Evolutionary conservation across 2,888 invertebrate species (phyloP).

Genomic region (Hypomecis atomaria): DNA sequence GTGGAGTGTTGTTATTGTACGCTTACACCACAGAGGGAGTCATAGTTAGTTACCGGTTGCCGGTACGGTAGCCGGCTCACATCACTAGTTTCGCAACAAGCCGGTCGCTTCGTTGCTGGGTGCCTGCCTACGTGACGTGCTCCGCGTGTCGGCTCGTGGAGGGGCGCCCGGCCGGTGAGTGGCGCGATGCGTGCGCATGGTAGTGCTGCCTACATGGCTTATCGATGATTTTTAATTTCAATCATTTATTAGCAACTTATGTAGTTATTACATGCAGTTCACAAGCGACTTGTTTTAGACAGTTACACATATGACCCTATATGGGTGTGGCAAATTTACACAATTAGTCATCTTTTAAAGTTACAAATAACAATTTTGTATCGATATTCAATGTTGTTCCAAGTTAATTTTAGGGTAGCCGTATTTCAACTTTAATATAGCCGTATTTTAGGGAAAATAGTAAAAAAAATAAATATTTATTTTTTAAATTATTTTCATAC

Average conservation of each 20-base stretch:
- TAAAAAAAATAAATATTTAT: too few species aligned
- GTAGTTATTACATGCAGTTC: too few species aligned
- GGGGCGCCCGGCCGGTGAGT: conserved; percentile 68
- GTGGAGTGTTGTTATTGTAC: conserved; percentile 23
- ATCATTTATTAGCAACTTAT: too few species aligned
- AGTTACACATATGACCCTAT: too few species aligned
- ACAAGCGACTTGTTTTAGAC: too few species aligned
- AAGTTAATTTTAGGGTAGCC: too few species aligned
- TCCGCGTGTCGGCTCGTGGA: conserved; percentile 69
- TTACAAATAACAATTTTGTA: too few species aligned
- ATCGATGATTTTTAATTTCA: conserved; percentile 7
- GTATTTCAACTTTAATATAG: too few species aligned
- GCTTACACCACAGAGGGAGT: conserved; percentile 5
- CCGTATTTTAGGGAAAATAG: too few species aligned
- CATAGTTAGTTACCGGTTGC: conserved; percentile 7
- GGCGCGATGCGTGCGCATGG: conserved; percentile 69
- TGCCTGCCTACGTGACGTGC: conserved; percentile 83
- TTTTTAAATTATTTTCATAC: too few species aligned
- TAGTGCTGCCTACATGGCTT: conserved; percentile 42
- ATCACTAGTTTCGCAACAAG: conserved; percentile 26
- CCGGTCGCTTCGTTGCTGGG: conserved; percentile 43
- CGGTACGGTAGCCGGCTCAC: conserved; percentile 17
- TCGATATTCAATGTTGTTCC: not conserved
- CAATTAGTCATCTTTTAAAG: too few species aligned
- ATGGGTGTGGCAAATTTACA: too few species aligned